phyloP scores from a whole-genome alignment of 2,888 invertebrate species.

The Cosmia trapezina region DNA sequence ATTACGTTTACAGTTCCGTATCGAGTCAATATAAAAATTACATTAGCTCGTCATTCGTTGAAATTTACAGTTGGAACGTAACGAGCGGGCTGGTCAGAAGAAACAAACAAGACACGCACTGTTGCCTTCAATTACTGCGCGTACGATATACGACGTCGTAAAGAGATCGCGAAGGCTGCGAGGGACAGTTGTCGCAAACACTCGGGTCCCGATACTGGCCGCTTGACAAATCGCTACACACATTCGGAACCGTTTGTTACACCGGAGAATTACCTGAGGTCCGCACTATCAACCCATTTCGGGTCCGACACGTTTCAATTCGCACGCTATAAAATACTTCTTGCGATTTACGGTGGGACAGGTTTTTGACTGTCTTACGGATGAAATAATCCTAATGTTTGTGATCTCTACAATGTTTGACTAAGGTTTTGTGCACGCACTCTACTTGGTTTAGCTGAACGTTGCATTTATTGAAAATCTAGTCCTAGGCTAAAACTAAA shows the following conservation, averaged over 20 bases:
- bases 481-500: conserved; percentile 18
- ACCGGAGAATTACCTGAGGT: conserved; percentile 57
- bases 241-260: conserved; percentile 62
- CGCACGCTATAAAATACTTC: conserved; percentile 56
- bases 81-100: conserved; percentile 72
- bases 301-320: conserved; percentile 58
- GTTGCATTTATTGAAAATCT: conserved; percentile 16
- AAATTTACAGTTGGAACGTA: conserved; percentile 74
- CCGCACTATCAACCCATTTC: conserved; percentile 57
- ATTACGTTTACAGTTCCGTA: conserved; percentile 52
- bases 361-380: conserved; percentile 19
- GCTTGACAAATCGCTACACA: conserved; percentile 65
- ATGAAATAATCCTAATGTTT: conserved; percentile 13
- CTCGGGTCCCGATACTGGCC: conserved; percentile 49
- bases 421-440: conserved; percentile 4
- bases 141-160: conserved; percentile 74
- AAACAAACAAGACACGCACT: conserved; percentile 77
- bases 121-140: conserved; percentile 76
- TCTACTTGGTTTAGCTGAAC: conserved; percentile 16
- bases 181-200: conserved; percentile 54
- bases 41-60: conserved; percentile 65
- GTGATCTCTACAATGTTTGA: conserved; percentile 19
- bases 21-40: conserved; percentile 58
- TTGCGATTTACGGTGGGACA: conserved; percentile 39
- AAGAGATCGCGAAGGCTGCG: conserved; percentile 64